Evolutionary conservation across 2,888 invertebrate species (phyloP), one percentile per base, ranked within the genome.

Genomic region (Rotaria socialis): DNA sequence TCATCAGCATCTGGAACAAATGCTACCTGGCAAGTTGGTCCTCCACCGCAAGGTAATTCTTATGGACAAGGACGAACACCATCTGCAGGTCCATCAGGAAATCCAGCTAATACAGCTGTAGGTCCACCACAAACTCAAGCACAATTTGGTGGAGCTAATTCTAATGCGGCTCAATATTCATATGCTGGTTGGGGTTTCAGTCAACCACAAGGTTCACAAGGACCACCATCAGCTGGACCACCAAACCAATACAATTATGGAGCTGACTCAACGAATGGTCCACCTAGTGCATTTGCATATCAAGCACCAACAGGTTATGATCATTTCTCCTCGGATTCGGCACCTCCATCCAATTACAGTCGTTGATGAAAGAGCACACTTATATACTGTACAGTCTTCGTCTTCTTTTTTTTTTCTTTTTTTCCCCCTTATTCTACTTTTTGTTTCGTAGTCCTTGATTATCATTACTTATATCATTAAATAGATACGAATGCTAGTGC

Each of bases 181-280:
- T 80, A 80, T n/a, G 80, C 47, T 2, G 47, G 80, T n/a, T 80
- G 80, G 80, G 7, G 47, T 80, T 80, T 80, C 47, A n/a, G 80
- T 80, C 67, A 67, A 67, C 67, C 67, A 41, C 67, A 67, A 67
- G 67, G 67, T 67, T 67, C 67, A 67, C 67, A 67, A 67, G 67
- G 67, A 16, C 67, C 67, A 67, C 67, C 67, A 6, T 67, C 67
- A 35, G 35, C 67, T 67, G 67, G 67, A 27, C 67, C 67, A 19
- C 67, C 67, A 67, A 67, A 67, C 35, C 67, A 67, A 27, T 67
- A 67, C 35, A 67, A 67, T 67, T 67, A 67, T 35, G 67, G 67
- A 35, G 67, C 67, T 35, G 67, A 67, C 16, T 67, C 67, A 67
- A 19, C 67, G 11, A 67, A 67, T 67, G 67, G 67, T 14, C 67